phyloP scores from a whole-genome alignment of 2,113 vertebrate species.

The Nymphicus hollandicus region DNA sequence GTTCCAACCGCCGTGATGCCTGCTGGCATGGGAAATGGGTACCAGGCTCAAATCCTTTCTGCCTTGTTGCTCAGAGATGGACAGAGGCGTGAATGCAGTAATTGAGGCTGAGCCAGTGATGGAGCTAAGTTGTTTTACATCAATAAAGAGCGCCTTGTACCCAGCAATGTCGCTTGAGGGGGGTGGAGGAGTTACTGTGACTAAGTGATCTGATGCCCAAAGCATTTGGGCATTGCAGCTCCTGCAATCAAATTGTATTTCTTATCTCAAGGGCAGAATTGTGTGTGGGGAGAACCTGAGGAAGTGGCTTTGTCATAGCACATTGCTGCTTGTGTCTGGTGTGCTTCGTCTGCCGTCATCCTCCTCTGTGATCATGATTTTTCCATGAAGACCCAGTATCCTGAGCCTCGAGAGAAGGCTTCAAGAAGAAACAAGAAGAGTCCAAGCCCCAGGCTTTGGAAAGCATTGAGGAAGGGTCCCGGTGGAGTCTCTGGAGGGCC shows the following conservation, averaged over 20 bases:
- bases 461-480: neutral
- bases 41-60: neutral
- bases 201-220: neutral
- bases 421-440: neutral
- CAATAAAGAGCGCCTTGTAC: neutral
- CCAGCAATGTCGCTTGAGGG: neutral
- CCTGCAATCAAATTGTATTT: slow-evolving; percentile 20
- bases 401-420: neutral
- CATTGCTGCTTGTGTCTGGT: neutral
- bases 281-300: neutral
- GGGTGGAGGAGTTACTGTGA: neutral
- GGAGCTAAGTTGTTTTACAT: neutral
- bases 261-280: neutral
- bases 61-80: neutral
- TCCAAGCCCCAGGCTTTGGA: neutral
- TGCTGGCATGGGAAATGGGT: accelerated
- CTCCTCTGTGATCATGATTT: neutral
- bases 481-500: neutral
- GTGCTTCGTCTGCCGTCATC: neutral
- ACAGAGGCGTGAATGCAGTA: neutral
- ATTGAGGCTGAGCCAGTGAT: neutral
- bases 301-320: neutral
- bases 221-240: neutral
- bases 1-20: neutral
- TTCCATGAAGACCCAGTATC: neutral